Evolutionary conservation across 1,140 invertebrate genomes (phyloP).

Genomic region (Yoshiicerus persimilis): DNA sequence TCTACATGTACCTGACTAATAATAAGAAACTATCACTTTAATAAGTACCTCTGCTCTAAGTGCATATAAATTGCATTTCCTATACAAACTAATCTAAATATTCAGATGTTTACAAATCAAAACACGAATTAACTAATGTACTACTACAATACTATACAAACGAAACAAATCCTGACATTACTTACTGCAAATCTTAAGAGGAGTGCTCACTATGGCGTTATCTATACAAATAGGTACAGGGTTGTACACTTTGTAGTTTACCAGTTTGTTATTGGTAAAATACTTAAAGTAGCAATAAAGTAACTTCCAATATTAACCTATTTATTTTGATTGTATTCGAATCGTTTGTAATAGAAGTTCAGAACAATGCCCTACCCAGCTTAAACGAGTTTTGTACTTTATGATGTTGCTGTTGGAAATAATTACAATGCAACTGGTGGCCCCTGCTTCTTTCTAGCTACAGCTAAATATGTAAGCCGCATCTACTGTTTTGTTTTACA

Average conservation of each 20-base stretch:
- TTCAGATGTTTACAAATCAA: too few species aligned
- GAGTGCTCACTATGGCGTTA: too few species aligned
- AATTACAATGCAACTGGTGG: neutral
- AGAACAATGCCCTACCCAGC: neutral
- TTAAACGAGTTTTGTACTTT: constrained; percentile 15
- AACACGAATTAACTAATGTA: too few species aligned
- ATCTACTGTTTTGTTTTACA: neutral
- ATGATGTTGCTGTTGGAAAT: neutral
- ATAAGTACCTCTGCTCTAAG: too few species aligned
- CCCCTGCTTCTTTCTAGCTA: neutral
- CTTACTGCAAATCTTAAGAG: too few species aligned
- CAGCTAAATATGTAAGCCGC: neutral
- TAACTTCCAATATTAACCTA: constrained; percentile 18
- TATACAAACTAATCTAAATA: too few species aligned
- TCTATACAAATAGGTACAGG: neutral
- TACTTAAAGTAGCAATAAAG: neutral
- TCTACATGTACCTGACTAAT: too few species aligned
- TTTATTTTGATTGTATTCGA: constrained; percentile 1
- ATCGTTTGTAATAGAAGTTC: neutral
- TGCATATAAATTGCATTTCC: too few species aligned
- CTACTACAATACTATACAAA: too few species aligned
- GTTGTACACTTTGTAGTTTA: neutral
- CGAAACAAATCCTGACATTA: too few species aligned
- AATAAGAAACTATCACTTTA: too few species aligned
- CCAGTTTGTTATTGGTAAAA: neutral